Percentiles rank a stretch among this genome's conserved stretches.
Conservation (phyloP, 1,140 invertebrate genomes). For the Drosophila micromelanica region DNA sequence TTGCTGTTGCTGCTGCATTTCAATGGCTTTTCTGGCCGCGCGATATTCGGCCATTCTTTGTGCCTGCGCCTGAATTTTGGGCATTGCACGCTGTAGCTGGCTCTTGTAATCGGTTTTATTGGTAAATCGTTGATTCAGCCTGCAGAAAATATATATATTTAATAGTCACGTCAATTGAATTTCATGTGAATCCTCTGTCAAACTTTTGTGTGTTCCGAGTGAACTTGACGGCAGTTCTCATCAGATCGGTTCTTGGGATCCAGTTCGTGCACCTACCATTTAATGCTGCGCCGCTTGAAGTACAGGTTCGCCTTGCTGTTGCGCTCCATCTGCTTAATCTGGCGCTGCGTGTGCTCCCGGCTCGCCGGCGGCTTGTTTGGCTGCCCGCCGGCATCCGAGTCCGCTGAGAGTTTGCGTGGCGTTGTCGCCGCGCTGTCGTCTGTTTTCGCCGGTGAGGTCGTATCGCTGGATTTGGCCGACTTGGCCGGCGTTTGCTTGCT, state of each 20-base stretch:
- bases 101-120: constrained; percentile 6
- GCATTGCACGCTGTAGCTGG: background rate
- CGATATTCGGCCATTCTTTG: constrained; percentile 8
- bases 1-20: background rate
- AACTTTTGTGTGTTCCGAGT: background rate
- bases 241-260: too few relatives aligned
- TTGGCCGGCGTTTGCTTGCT: constrained; percentile 47
- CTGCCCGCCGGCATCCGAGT: background rate
- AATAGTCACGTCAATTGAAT: too few relatives aligned
- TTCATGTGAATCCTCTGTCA: background rate
- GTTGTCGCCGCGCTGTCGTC: constrained; percentile 14
- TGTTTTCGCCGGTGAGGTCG: constrained; percentile 17
- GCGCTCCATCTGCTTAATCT: constrained; percentile 33
- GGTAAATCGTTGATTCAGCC: constrained; percentile 25
- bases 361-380: constrained; percentile 29
- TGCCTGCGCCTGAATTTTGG: background rate
- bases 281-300: constrained; percentile 58
- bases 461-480: background rate
- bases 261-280: constrained; percentile 34
- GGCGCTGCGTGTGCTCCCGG: constrained; percentile 12
- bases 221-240: too few relatives aligned
- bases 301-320: constrained; percentile 26
- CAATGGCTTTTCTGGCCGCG: background rate
- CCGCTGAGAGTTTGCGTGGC: constrained; percentile 24
- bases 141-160: background rate